Base-by-base conservation (phyloP, 2,113 vertebrate species). In the Tapirus terrestris region DNA sequence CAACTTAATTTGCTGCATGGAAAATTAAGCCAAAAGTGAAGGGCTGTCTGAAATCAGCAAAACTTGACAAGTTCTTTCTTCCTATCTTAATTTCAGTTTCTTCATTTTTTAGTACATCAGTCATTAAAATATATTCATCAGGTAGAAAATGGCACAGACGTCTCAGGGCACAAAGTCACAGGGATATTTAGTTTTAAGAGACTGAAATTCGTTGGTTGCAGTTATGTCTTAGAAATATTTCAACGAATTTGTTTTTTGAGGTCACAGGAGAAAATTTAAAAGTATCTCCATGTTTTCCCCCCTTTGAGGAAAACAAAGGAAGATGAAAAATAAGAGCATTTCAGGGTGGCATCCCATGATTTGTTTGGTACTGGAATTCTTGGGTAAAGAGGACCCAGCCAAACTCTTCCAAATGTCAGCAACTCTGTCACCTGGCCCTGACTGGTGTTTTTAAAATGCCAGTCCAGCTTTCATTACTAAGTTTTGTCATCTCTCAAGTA, bases 161-260 rank as follows among this genome's bases (percentile, higher is more conserved):
- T 45, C 23, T 65, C 65, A 16, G 68, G 33, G 43, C 39, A 87
- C 65, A 94, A 87, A 96, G 48, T 33, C 39, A 88, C 36, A 27
- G 43, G 45, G 72, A 84, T 77, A 87, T 67, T 96, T 83, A 53
- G 14, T 96, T 96, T 96, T 75, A 79, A 91, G 60, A 92, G 51
- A 89, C 63, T 65, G 13, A 76, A 61, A 1, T 96, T 80, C 31
- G 0, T 87, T 96, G 29, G 21, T 90, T 92, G 43, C 31, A 72
- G 45, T 92, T 96, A 63, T 56, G 10, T 73, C 53, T 82, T 87
- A 48, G 51, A 85, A 91, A 86, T 82, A 72, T 89, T 81, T 92
- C 5, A 43, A 73, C 1, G 0, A 90, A 36, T 87, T 58, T 94
- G 20, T 17, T 58, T 67, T 94, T 67, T 94, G 21, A 86, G 51